These are phyloP conservation scores for Phrynosoma blainvillii DNA, from an alignment of 2,113 vertebrate genomes.

Conservation along the genomic window DNA sequence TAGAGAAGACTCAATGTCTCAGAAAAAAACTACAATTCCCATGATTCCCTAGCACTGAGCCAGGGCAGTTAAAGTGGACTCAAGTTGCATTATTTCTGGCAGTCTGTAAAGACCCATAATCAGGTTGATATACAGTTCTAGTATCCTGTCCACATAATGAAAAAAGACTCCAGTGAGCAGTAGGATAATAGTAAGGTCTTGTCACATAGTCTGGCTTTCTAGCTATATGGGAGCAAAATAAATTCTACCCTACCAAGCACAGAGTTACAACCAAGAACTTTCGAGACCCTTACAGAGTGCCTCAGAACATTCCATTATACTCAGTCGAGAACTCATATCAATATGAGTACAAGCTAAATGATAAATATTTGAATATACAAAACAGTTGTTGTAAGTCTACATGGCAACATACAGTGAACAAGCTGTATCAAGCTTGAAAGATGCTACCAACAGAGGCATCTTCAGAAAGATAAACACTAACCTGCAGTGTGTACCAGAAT, in stretches of 20 bases:
- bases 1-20: too few species aligned
- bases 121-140: neutral
- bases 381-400: neutral
- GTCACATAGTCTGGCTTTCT: neutral
- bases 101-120: neutral
- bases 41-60: too few species aligned
- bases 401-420: neutral
- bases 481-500: conserved; percentile 98
- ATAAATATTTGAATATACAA: neutral
- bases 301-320: neutral
- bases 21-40: too few species aligned
- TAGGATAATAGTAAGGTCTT: neutral
- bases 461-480: conserved; percentile 57
- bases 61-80: too few species aligned
- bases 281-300: neutral
- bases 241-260: neutral
- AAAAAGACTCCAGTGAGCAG: neutral
- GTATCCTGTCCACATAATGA: neutral
- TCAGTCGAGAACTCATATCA: neutral
- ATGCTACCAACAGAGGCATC: neutral
- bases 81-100: too few species aligned
- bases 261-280: neutral
- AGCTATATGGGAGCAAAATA: neutral
- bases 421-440: neutral
- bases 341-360: neutral